These are phyloP conservation scores for Ceratitis capitata DNA, from an alignment of 1,140 invertebrate species.

Conservation along the genomic window DNA sequence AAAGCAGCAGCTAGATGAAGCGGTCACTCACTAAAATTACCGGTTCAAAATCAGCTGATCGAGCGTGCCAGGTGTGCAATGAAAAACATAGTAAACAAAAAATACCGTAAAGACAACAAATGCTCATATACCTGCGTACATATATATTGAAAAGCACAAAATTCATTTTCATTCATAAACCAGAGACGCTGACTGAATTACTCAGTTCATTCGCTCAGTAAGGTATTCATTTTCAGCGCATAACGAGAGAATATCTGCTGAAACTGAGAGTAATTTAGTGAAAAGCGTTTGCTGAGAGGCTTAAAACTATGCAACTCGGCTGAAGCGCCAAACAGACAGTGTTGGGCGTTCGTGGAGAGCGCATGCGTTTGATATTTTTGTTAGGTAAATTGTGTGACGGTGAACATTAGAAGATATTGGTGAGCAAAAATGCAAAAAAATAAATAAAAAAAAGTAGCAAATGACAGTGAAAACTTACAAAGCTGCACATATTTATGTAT, in stretches of 20 bases:
- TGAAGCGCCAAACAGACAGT: neutral
- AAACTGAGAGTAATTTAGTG: neutral
- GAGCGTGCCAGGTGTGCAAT: neutral
- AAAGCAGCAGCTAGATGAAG: too few species aligned
- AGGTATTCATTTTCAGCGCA: neutral
- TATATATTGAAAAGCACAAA: neutral
- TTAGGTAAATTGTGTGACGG: constrained; percentile 16
- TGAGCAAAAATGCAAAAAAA: neutral
- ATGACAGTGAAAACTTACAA: neutral
- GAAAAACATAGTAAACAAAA: constrained; percentile 13
- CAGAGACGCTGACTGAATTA: neutral
- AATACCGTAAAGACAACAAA: neutral
- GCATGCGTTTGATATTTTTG: neutral
- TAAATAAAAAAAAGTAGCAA: neutral
- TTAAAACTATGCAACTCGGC: neutral
- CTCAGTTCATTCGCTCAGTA: neutral
- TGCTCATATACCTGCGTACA: too few species aligned
- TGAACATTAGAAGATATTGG: neutral
- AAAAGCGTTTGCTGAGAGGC: neutral
- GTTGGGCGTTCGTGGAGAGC: constrained; percentile 3
- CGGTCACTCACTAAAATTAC: constrained; percentile 6
- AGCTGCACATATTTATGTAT: neutral
- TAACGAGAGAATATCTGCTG: neutral
- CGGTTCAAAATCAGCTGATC: constrained; percentile 28
- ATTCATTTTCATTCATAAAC: constrained; percentile 34